phyloP scores from a whole-genome alignment of 2,113 vertebrate genomes.

The Anguilla japonica region DNA sequence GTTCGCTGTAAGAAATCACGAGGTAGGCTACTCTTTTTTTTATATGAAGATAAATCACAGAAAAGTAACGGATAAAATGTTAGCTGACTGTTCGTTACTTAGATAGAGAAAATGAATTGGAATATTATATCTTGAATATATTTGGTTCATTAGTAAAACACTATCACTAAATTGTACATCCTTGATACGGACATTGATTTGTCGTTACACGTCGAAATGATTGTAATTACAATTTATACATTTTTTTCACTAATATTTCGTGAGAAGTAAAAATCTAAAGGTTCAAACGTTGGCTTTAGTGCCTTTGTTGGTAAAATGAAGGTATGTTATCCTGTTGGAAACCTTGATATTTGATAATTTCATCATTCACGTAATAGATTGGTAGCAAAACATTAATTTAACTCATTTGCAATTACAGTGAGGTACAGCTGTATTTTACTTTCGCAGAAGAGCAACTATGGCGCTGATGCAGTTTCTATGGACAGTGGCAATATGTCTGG shows the following conservation, averaged over 20 bases:
- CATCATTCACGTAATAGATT: neutral
- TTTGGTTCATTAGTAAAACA: too few relatives aligned
- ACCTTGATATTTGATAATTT: neutral
- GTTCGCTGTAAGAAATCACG: neutral
- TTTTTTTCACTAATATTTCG: neutral
- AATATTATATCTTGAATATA: too few relatives aligned
- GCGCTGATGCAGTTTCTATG: conserved; percentile 47
- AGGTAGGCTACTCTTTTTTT: too few relatives aligned
- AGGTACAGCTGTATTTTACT: neutral
- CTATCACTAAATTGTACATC: too few relatives aligned
- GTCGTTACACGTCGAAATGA: neutral
- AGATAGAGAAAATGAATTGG: too few relatives aligned
- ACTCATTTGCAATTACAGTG: neutral
- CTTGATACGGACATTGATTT: too few relatives aligned
- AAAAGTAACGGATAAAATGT: neutral
- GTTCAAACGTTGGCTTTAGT: too few relatives aligned
- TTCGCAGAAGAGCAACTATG: conserved; percentile 41
- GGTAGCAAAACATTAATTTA: neutral
- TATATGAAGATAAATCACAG: neutral
- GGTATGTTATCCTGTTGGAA: too few relatives aligned
- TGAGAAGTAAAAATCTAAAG: too few relatives aligned
- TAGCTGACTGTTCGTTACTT: too few relatives aligned
- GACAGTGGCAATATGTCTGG: conserved; percentile 42
- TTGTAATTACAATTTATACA: neutral
- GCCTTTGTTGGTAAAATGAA: too few relatives aligned